Conservation (phyloP, 2,888 invertebrate genomes). For the Agapostemon virescens region DNA sequence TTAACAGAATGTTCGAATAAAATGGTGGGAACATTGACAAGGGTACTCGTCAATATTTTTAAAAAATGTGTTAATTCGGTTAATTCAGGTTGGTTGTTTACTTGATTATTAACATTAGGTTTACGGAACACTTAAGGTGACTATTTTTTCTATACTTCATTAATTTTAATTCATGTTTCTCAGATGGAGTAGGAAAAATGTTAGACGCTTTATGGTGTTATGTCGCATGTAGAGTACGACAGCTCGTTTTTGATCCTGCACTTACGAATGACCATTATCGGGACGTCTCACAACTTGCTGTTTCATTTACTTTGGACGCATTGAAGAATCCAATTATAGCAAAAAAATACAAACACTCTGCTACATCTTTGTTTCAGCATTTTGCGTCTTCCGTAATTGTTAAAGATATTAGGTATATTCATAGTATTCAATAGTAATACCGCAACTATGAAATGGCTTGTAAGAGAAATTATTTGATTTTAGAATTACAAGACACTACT, state of each 20-base stretch:
- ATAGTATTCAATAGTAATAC: neutral
- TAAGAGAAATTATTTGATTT: constrained; percentile 23
- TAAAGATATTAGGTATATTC: constrained; percentile 74
- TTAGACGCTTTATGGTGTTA: constrained; percentile 75
- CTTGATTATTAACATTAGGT: neutral
- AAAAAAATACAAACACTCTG: constrained; percentile 74
- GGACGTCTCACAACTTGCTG: constrained; percentile 75
- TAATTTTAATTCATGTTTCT: constrained; percentile 11
- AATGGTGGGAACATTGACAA: constrained; percentile 69
- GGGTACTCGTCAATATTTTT: constrained; percentile 69
- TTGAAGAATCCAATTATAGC: constrained; percentile 71
- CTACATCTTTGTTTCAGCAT: constrained; percentile 74
- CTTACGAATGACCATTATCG: constrained; percentile 68
- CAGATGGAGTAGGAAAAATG: constrained; percentile 67
- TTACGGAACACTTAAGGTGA: too few relatives aligned
- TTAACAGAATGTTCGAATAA: constrained; percentile 73
- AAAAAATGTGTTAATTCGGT: constrained; percentile 67
- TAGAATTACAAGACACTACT: constrained; percentile 74
- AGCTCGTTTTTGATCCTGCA: constrained; percentile 72
- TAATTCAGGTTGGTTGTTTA: constrained; percentile 62
- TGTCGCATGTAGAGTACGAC: constrained; percentile 74
- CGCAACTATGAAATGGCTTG: constrained; percentile 13
- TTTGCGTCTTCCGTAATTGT: constrained; percentile 75
- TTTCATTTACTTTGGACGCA: constrained; percentile 75
- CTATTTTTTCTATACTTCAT: neutral